Evolutionary conservation across 2,797 vertebrate species (phyloP).

Genomic region (Intellagama lesueurii): DNA sequence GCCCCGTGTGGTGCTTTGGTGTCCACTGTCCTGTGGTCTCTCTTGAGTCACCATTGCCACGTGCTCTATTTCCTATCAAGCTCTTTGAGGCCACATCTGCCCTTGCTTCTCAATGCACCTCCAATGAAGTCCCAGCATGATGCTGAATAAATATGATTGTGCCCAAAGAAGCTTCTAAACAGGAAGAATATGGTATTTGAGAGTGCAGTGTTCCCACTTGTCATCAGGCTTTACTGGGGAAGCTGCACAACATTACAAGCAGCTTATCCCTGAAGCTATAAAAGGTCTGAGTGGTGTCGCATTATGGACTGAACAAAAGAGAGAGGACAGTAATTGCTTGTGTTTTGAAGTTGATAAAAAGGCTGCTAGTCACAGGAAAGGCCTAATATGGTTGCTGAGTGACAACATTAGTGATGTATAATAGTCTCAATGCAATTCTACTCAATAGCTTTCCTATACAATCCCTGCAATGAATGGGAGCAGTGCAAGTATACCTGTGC

Average conservation of each 20-base stretch:
- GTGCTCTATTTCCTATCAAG: too few relatives aligned
- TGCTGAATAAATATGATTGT: too few relatives aligned
- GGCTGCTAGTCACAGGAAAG: neutral
- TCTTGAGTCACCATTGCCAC: too few relatives aligned
- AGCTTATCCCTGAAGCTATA: slow-evolving; percentile 28
- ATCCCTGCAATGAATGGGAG: neutral
- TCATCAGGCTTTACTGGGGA: slow-evolving; percentile 3
- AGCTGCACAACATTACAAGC: neutral
- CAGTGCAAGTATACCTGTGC: neutral
- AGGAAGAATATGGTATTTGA: slow-evolving; percentile 1
- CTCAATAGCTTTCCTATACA: neutral
- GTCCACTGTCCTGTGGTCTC: too few relatives aligned
- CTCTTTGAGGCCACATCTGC: too few relatives aligned
- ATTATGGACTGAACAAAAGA: slow-evolving; percentile 14
- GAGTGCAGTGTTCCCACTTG: slow-evolving; percentile 17
- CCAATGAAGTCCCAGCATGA: too few relatives aligned
- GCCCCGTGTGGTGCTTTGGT: too few relatives aligned
- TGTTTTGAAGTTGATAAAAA: slow-evolving; percentile 15
- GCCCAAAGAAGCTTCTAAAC: neutral
- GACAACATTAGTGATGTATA: neutral
- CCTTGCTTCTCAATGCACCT: too few relatives aligned
- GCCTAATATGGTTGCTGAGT: neutral
- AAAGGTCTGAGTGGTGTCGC: neutral
- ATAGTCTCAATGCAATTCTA: neutral
- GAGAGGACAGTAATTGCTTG: neutral